Evolutionary conservation across 1,140 invertebrate species (phyloP).

Genomic region (Brachionus paranguensis): DNA sequence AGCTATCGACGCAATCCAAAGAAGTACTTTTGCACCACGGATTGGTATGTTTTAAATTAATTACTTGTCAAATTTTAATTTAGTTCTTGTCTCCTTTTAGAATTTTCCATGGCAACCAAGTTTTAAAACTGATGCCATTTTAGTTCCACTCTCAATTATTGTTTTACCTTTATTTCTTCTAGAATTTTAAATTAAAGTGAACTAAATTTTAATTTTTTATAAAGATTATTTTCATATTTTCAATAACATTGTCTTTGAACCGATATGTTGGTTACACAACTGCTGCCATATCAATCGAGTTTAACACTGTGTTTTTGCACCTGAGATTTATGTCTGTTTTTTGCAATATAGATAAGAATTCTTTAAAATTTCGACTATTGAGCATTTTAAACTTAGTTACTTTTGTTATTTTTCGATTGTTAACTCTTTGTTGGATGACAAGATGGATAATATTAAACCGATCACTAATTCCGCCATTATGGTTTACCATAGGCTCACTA

Average conservation of each 20-base stretch:
- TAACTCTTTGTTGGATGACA: conserved; percentile 34
- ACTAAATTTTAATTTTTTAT: conserved; percentile 8
- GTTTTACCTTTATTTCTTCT: background rate
- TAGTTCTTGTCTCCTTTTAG: background rate
- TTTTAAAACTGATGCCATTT: background rate
- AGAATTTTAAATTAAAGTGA: background rate
- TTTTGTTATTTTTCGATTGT: conserved; percentile 25
- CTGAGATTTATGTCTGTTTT: conserved; percentile 29
- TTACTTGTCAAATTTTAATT: background rate
- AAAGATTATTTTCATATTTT: conserved; percentile 37
- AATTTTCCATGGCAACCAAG: conserved; percentile 5
- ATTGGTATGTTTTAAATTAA: conserved; percentile 4
- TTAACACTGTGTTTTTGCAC: conserved; percentile 28
- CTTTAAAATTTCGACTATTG: background rate
- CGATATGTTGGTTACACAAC: conserved; percentile 29
- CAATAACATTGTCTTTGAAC: conserved; percentile 28
- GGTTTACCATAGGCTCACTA: conserved; percentile 20
- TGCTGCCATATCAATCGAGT: conserved; percentile 33
- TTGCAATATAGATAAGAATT: conserved; percentile 27
- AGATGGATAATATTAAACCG: conserved; percentile 31
- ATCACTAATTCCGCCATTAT: background rate
- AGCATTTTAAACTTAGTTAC: background rate
- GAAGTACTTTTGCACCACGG: conserved; percentile 36
- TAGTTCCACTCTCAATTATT: background rate
- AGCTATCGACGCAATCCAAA: conserved; percentile 28